phyloP scores from a whole-genome alignment of 2,888 invertebrate genomes.

The Deroplatys truncata region DNA sequence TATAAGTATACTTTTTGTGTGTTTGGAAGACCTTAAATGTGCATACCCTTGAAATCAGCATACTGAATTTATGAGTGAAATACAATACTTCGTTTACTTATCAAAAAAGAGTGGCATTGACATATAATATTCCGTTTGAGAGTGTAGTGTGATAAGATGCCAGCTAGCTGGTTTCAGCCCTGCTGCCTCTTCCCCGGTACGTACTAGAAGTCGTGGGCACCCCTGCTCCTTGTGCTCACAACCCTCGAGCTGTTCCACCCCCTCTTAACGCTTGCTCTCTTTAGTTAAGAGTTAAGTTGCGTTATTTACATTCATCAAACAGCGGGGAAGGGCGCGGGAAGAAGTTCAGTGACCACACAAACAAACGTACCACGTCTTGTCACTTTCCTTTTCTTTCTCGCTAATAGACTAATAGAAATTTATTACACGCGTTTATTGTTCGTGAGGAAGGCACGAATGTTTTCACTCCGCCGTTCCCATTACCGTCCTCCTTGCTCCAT shows the following conservation, averaged over 20 bases:
- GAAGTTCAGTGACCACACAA: neutral
- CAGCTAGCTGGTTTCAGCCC: neutral
- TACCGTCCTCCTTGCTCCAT: neutral
- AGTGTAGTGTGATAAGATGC: neutral
- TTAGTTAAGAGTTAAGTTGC: neutral
- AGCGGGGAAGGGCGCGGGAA: neutral
- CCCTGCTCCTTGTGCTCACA: neutral
- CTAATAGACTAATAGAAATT: conserved; percentile 11
- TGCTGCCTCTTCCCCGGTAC: no score
- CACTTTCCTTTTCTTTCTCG: neutral
- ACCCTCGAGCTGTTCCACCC: neutral
- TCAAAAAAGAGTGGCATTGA: no score
- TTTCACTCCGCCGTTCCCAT: neutral
- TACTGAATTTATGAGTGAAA: no score
- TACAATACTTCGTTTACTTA: no score
- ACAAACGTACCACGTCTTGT: neutral
- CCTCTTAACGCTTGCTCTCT: neutral
- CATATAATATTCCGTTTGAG: no score
- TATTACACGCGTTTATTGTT: conserved; percentile 9
- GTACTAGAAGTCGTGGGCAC: neutral
- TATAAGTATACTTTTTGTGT: no score
- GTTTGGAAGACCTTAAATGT: no score
- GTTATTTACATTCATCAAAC: neutral
- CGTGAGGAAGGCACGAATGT: neutral
- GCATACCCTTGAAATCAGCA: no score